phyloP scores from a whole-genome alignment of 2,888 invertebrate genomes.

The Dicyrtoma fusca region DNA sequence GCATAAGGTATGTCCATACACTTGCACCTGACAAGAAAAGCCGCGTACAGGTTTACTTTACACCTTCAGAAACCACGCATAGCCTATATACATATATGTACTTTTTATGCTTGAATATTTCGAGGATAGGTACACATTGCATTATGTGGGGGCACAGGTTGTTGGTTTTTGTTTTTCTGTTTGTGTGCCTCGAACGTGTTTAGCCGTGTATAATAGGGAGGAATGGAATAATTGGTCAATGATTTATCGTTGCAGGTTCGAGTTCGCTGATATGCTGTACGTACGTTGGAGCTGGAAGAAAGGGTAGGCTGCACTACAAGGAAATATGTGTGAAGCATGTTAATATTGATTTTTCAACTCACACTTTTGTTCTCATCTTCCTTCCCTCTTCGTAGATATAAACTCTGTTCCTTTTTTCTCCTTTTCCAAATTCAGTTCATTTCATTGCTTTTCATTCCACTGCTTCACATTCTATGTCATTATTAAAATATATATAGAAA shows the following conservation, averaged over 20 bases:
- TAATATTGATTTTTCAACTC: slow-evolving; percentile 18
- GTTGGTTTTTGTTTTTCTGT: not conserved
- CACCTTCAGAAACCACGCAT: too few relatives aligned
- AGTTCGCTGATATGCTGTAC: too few relatives aligned
- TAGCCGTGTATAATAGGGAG: not conserved
- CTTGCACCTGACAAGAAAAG: too few relatives aligned
- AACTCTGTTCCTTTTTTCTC: not conserved
- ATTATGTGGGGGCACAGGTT: not conserved
- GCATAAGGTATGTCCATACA: too few relatives aligned
- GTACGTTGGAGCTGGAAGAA: too few relatives aligned
- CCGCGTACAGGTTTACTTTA: too few relatives aligned
- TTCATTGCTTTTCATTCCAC: not conserved
- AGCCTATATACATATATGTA: too few relatives aligned
- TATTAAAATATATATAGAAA: not conserved
- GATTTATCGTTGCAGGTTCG: too few relatives aligned
- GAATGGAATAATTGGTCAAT: not conserved
- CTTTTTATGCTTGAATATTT: too few relatives aligned
- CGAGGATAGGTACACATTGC: too few relatives aligned
- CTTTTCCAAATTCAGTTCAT: not conserved
- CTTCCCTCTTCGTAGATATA: too few relatives aligned
- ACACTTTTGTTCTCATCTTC: not conserved
- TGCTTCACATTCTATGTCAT: not conserved
- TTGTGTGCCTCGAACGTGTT: not conserved
- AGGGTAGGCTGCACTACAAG: not conserved
- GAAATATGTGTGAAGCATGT: not conserved